Conservation (phyloP, 2,113 vertebrate species). For the Ardeotis arabs region DNA sequence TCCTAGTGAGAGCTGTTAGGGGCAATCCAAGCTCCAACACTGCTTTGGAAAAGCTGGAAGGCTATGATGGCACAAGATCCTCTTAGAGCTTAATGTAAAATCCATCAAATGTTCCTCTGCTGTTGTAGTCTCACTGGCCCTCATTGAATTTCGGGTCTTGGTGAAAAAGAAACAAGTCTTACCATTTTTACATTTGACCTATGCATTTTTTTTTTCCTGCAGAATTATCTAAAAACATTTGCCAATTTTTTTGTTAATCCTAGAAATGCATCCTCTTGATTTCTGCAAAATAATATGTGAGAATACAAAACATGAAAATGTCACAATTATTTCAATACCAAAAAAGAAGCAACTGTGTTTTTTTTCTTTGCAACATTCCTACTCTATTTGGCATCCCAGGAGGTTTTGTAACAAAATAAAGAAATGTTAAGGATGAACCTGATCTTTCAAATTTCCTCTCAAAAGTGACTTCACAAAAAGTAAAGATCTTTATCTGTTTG, state of each 20-base stretch:
- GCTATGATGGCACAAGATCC: background rate
- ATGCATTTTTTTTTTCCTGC: accelerated
- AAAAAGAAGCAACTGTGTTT: background rate
- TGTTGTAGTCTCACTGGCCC: background rate
- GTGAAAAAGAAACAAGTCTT: background rate
- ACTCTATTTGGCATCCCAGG: background rate
- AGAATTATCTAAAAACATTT: background rate
- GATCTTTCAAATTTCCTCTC: background rate
- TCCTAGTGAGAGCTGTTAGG: background rate
- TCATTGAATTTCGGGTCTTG: background rate
- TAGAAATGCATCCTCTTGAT: background rate
- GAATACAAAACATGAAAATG: background rate
- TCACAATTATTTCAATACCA: background rate
- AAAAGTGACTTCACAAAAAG: background rate
- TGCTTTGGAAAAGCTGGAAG: background rate
- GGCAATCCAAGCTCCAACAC: background rate
- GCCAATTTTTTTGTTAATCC: background rate
- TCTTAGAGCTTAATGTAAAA: background rate
- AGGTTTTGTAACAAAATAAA: background rate
- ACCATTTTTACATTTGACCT: background rate
- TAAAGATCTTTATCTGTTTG: background rate
- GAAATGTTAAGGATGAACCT: background rate
- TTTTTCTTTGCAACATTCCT: background rate
- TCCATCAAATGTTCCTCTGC: background rate
- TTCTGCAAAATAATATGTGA: background rate